phyloP scores from a whole-genome alignment of 1,140 invertebrate species.

The Leptinotarsa texana region DNA sequence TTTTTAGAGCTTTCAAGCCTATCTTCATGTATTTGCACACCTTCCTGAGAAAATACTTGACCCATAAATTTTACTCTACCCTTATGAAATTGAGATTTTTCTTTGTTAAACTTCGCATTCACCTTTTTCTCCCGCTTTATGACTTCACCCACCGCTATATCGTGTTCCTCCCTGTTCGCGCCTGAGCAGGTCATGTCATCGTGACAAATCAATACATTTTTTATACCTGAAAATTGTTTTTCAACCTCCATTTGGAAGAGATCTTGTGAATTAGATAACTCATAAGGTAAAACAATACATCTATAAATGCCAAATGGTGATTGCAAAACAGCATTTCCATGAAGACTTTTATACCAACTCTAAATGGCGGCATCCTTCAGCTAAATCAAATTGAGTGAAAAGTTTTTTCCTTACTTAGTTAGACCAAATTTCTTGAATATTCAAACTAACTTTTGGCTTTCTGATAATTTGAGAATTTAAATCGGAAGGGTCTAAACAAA shows the following conservation, averaged over 20 bases:
- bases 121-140: background rate
- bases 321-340: no score
- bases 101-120: background rate
- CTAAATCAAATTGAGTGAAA: no score
- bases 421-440: no score
- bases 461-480: no score
- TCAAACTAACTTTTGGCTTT: no score
- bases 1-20: background rate
- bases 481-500: no score
- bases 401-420: no score
- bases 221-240: background rate
- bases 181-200: background rate
- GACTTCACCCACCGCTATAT: background rate
- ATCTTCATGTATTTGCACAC: background rate
- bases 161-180: background rate
- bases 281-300: background rate
- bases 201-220: background rate
- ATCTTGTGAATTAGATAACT: background rate
- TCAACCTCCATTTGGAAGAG: background rate
- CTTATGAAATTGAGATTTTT: background rate
- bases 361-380: no score
- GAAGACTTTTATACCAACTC: no score
- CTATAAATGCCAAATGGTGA: background rate
- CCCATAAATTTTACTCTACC: background rate
- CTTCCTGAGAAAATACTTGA: background rate